Base-by-base conservation (phyloP, 2,888 invertebrate genomes). In the Tiliacea aurago region DNA sequence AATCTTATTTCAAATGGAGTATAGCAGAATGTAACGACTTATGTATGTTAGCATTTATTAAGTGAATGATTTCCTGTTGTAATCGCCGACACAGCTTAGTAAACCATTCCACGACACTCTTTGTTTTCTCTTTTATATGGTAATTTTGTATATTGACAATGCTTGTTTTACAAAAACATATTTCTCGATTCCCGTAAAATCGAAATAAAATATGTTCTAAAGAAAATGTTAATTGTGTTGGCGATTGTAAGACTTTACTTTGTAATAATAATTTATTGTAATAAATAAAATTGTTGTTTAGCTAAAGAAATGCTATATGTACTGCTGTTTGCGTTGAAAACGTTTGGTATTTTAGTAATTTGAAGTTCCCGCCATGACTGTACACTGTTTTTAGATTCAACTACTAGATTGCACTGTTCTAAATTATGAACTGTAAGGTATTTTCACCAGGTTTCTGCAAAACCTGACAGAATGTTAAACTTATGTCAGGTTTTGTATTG, bases 201-300 rank as follows among this genome's bases (percentile, higher is more conserved):
- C 15, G 7, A 53, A 53, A 64, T 23, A 23, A 63, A 43, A 68
- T 68, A 23, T 47, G 20, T 41, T 53, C 61, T 41, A 33, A 63
- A 78, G 56, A 56, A 63, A 65, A 33, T n/a, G 18, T 73, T 41
- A 69, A 43, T 62, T 69, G 53, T 74, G 74, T 74, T 66, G 69
- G 66, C 66, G 74, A 74, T 79, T 63, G 15, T 47, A 41, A 69
- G 28, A 59, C 53, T 43, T 71, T 67, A n/a, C 15, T 65, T 61
- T 75, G 33, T 68, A 68, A 65, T 71, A 63, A 64, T 78, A 78
- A 78, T 73, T 73, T 79, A 79, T 79, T 66, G 43, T 64, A 62
- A n/a, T n/a, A n/a, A n/a, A n/a, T n/a, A n/a, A n/a, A n/a, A 70
- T 70, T 62, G 51, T 79, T 79, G 58, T 79, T 70, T 65, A 69